Evolutionary conservation across 2,797 vertebrate species (phyloP).

Genomic region (Poeciliopsis infans): DNA sequence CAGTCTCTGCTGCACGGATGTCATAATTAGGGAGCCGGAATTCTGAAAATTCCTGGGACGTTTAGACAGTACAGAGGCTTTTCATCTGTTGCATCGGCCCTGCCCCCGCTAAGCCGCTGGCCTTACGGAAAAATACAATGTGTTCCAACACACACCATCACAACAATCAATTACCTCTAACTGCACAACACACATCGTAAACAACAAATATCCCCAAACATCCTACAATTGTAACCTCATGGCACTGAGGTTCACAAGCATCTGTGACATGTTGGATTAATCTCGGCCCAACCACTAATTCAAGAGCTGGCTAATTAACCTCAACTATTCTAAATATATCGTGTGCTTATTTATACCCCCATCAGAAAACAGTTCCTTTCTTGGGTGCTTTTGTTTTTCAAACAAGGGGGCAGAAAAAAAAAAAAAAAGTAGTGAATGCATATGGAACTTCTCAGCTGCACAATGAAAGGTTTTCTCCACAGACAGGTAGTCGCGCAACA

Average conservation of each 20-base stretch:
- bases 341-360: slow-evolving; percentile 68
- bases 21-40: slow-evolving; percentile 80
- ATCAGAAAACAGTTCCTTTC: slow-evolving; percentile 59
- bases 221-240: slow-evolving; percentile 77
- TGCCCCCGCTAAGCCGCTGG: slow-evolving; percentile 66
- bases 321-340: slow-evolving; percentile 78
- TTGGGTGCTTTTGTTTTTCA: slow-evolving; percentile 44
- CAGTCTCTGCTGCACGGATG: slow-evolving; percentile 63
- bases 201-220: slow-evolving; percentile 79
- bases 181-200: slow-evolving; percentile 76
- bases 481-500: slow-evolving; percentile 66
- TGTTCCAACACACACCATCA: slow-evolving; percentile 79
- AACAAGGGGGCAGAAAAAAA: slow-evolving; percentile 13
- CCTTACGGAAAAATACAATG: slow-evolving; percentile 77
- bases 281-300: slow-evolving; percentile 72
- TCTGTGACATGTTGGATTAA: slow-evolving; percentile 75
- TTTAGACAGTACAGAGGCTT: slow-evolving; percentile 68
- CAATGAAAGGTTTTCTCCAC: slow-evolving; percentile 53
- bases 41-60: slow-evolving; percentile 78
- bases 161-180: slow-evolving; percentile 79
- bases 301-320: slow-evolving; percentile 75
- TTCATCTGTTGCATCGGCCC: slow-evolving; percentile 71
- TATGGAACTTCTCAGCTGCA: slow-evolving; percentile 40
- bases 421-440: slow-evolving; percentile 46
- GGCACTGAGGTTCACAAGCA: slow-evolving; percentile 73